These are phyloP conservation scores for Pristionchus entomophagus DNA, from an alignment of 2,888 invertebrate species.

Conservation along the genomic window DNA sequence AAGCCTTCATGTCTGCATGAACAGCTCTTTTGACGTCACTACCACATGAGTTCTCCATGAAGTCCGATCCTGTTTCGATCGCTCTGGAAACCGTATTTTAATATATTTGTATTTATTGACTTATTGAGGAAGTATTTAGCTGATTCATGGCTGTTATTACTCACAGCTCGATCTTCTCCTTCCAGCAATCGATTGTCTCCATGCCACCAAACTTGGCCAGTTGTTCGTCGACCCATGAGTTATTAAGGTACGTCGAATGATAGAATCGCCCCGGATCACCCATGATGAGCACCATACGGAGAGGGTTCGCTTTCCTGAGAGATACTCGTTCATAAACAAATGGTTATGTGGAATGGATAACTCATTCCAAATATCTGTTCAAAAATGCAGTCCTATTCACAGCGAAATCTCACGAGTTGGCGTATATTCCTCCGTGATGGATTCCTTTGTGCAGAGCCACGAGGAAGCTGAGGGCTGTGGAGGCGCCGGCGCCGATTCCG, in stretches of 20 bases:
- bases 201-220: slow-evolving; percentile 57
- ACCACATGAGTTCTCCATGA: neutral
- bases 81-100: neutral
- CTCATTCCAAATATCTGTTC: neutral
- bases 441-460: slow-evolving; percentile 60
- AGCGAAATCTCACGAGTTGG: neutral
- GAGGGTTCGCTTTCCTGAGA: slow-evolving; percentile 35
- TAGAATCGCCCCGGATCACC: slow-evolving; percentile 64
- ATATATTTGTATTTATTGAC: neutral
- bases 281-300: slow-evolving; percentile 57
- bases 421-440: slow-evolving; percentile 37
- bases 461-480: slow-evolving; percentile 63
- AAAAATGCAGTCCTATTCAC: neutral
- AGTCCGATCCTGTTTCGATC: neutral
- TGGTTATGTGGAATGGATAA: no score
- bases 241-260: slow-evolving; percentile 57
- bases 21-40: no score
- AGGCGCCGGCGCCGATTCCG: slow-evolving; percentile 60
- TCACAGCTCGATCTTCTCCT: slow-evolving; percentile 17
- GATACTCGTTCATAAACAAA: no score
- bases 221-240: slow-evolving; percentile 58
- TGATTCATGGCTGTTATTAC: no score
- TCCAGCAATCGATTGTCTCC: slow-evolving; percentile 58
- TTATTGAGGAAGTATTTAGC: neutral
- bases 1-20: no score